Base-by-base conservation (phyloP, 2,797 vertebrate species). In the Microctenopoma steveboyesi region DNA sequence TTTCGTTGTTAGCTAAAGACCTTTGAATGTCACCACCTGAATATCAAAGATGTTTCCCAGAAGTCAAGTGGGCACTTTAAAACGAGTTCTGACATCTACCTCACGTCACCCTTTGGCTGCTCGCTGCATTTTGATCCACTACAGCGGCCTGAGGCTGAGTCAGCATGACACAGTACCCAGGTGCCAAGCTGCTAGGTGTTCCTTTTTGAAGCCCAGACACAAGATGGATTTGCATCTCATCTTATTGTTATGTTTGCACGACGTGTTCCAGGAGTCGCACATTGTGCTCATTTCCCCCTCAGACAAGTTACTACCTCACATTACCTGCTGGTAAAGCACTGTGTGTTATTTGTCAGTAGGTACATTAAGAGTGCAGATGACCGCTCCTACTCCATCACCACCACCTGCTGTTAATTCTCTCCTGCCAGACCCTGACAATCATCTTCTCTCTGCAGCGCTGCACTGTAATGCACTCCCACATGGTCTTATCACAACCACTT, bases 381-480 rank as follows among this genome's bases (percentile, higher is more conserved):
- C 79, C 81, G 28, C n/a, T 12, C 42, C 65, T 58, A 8, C 68
- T 83, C 45, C 73, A 67, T 62, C 73, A 5, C 72, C 5, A 64
- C 76, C 71, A 63, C 79, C 84, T 74, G 82, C 83, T 81, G 86
- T 55, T 82, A 75, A 79, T 79, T 78, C 79, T 72, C 61, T 74
- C 56, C 46, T 56, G 64, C 72, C 55, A 74, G 79, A 86, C 74
- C 62, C 62, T 65, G 73, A 78, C 78, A 79, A 74, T 79, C 76
- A 79, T 85, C 72, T 82, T 81, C 65, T 69, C 68, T 64, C 59
- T 78, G 76, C 46, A 71, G 72, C 64, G 48, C 72, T 50, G 74
- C 59, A 33, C 66, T 60, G 80, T 86, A 83, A 84, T 82, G 72
- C 74, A 77, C 87, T 86, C 91, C 88, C 88, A 91, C 90, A 70